phyloP scores from a whole-genome alignment of 1,140 invertebrate genomes.

The Parasteatoda tepidariorum region DNA sequence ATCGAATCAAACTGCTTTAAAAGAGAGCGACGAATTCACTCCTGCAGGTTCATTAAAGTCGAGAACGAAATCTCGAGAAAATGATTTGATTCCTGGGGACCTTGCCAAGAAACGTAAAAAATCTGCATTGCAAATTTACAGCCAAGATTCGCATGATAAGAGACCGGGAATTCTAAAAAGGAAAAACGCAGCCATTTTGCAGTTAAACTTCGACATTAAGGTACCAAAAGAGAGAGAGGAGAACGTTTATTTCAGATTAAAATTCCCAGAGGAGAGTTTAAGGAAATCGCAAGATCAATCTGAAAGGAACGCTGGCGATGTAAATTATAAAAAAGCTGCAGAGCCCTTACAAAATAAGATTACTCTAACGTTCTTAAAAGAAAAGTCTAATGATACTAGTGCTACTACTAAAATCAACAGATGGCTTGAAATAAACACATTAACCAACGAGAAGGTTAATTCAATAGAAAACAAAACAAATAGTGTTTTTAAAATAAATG shows the following conservation, averaged over 20 bases:
- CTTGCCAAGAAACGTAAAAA: slow-evolving; percentile 3
- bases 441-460: no score
- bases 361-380: no score
- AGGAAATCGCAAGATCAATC: neutral
- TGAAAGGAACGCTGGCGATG: neutral
- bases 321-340: neutral
- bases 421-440: no score
- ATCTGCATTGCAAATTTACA: slow-evolving; percentile 58
- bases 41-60: neutral
- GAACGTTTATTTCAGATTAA: neutral
- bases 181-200: neutral
- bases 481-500: no score
- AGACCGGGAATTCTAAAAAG: neutral
- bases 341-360: no score
- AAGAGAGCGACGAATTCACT: neutral
- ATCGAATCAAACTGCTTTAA: slow-evolving; percentile 24
- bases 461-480: no score
- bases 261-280: neutral
- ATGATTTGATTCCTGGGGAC: neutral
- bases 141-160: slow-evolving; percentile 30
- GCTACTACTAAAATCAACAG: no score
- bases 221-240: neutral
- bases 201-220: slow-evolving; percentile 30
- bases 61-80: slow-evolving; percentile 19
- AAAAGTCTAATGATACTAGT: no score